Evolutionary conservation across 2,113 vertebrate genomes (phyloP).

Genomic region (Candoia aspera): DNA sequence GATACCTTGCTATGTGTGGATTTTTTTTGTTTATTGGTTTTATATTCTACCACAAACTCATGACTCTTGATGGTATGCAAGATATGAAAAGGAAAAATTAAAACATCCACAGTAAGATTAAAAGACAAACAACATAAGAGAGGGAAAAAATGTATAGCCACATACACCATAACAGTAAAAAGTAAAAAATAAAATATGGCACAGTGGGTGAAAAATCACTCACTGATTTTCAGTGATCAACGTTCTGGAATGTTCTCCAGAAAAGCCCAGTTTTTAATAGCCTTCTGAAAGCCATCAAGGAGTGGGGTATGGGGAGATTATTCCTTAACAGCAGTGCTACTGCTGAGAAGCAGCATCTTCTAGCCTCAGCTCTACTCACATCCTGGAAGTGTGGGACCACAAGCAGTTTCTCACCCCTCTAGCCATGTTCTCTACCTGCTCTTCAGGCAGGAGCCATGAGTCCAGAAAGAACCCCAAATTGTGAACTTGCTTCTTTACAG

Average conservation of each 20-base stretch:
- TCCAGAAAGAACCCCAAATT: not conserved
- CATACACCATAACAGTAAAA: not conserved
- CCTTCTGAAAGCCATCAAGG: not conserved
- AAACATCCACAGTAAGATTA: not conserved
- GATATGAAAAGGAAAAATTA: not conserved
- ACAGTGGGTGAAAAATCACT: not conserved
- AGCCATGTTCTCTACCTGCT: not conserved
- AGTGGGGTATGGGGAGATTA: not conserved
- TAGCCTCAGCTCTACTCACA: not conserved
- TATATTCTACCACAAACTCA: not conserved
- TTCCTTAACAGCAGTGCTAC: not conserved
- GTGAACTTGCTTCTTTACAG: not conserved
- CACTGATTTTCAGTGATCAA: not conserved
- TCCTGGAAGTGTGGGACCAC: not conserved
- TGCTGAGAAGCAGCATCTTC: not conserved
- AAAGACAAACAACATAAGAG: not conserved
- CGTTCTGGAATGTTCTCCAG: not conserved
- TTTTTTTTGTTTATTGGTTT: not conserved
- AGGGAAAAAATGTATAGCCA: not conserved
- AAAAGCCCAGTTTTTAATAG: not conserved
- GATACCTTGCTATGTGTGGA: not conserved
- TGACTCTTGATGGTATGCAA: not conserved
- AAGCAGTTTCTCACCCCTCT: not conserved
- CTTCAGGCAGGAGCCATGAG: not conserved
- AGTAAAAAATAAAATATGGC: not conserved